A percentile compares a stretch with the other conserved stretches of the same genome.
phyloP scores from a whole-genome alignment of 92 coral and sea anemone species.

The Epizoanthus scotinus region DNA sequence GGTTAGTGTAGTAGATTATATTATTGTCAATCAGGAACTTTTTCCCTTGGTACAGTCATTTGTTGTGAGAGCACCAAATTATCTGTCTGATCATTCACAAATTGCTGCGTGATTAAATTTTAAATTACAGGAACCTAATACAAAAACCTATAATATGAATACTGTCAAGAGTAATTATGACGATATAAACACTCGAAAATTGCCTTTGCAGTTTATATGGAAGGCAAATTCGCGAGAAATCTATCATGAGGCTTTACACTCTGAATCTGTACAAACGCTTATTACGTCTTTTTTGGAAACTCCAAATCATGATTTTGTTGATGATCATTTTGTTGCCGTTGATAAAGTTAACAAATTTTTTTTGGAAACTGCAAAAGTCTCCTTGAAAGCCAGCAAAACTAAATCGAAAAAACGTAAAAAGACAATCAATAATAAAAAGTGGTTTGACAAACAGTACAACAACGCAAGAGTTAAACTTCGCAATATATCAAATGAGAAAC shows the following conservation, averaged over 20 bases:
- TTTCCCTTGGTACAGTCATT: no score
- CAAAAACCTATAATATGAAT: constrained; percentile 21
- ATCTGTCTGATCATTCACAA: constrained; percentile 34
- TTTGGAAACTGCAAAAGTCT: no score
- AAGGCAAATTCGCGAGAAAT: constrained; percentile 19
- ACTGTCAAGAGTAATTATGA: background rate
- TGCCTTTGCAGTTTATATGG: constrained; percentile 25
- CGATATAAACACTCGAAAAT: constrained; percentile 2
- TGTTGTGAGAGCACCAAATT: constrained; percentile 3
- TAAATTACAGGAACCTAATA: constrained; percentile 5
- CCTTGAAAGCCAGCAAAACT: no score
- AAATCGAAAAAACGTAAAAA: no score
- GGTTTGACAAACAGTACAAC: no score
- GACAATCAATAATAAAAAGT: no score
- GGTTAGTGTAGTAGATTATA: no score
- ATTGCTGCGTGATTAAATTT: constrained; percentile 14
- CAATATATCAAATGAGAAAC: constrained; percentile 28
- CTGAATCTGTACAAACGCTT: constrained; percentile 16
- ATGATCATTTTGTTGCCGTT: no score
- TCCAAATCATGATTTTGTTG: constrained; percentile 13
- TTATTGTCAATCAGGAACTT: no score
- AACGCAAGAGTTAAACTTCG: constrained; percentile 2
- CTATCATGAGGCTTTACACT: constrained; percentile 21
- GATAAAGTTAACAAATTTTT: no score
- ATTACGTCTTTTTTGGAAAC: constrained; percentile 15